A percentile compares a stretch with the other conserved stretches of the same genome.
Evolutionary conservation across 2,888 invertebrate genomes (phyloP).

Genomic region (Dascillus cervinus): DNA sequence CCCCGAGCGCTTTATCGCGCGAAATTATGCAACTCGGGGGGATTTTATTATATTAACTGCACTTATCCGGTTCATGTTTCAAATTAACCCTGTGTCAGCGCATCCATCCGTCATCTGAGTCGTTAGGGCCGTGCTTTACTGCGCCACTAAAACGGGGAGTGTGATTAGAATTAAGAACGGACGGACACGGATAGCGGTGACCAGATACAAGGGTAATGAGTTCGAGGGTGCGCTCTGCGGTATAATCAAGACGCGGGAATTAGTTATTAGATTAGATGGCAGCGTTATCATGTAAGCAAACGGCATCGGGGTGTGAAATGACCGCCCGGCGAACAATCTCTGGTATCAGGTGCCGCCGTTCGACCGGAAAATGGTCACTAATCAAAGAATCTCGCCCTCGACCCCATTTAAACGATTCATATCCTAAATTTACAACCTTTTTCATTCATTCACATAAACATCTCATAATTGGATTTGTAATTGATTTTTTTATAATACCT

Average conservation of each 20-base stretch:
- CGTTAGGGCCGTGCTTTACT: slow-evolving; percentile 18
- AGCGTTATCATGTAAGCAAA: slow-evolving; percentile 26
- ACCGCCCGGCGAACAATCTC: slow-evolving; percentile 24
- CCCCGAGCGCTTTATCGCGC: slow-evolving; percentile 13
- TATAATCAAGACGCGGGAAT: slow-evolving; percentile 22
- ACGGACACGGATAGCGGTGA: slow-evolving; percentile 20
- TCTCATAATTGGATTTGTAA: too few species aligned
- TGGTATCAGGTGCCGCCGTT: slow-evolving; percentile 28
- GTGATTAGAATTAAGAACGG: slow-evolving; percentile 22
- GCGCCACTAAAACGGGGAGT: slow-evolving; percentile 18
- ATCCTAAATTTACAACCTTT: too few species aligned
- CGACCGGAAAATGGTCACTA: slow-evolving; percentile 30
- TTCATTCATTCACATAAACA: too few species aligned
- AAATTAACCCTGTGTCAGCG: slow-evolving; percentile 38
- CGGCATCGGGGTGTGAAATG: slow-evolving; percentile 27
- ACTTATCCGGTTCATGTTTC: slow-evolving; percentile 38
- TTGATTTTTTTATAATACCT: too few species aligned
- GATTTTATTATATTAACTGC: slow-evolving; percentile 36
- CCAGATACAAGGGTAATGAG: slow-evolving; percentile 21
- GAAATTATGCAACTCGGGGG: slow-evolving; percentile 19
- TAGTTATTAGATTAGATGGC: slow-evolving; percentile 31
- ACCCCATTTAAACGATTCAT: too few species aligned
- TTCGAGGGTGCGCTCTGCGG: slow-evolving; percentile 15
- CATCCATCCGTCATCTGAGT: slow-evolving; percentile 33
- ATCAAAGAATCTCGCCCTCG: too few species aligned